Base-by-base conservation (phyloP, 1,140 invertebrate species). In the Plectrocnemia conspersa region DNA sequence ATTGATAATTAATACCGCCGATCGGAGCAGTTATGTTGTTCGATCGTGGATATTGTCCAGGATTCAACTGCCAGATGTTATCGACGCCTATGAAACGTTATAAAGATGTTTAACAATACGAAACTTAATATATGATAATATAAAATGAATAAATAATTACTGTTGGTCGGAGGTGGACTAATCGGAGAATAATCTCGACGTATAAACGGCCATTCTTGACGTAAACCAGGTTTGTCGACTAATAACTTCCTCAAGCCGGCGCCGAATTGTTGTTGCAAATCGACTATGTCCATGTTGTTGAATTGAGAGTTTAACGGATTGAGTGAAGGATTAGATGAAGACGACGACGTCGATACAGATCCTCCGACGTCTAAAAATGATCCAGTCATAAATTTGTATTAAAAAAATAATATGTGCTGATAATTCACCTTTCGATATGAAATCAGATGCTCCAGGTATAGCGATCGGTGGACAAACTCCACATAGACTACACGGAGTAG, bases 181-280 rank as follows among this genome's bases (percentile, higher is more conserved):
- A 38, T 38, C 15, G 11, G 45, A 1, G 45, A 5, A 11, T 38
- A 15, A 16, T 50, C 47, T 24, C 21, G 36, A n/a, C 47, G 47
- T 7, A 50, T 10, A n/a, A 50, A 38, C 4, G 47, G 21, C 47
- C 47, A 50, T 6, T 50, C 47, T 9, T 13, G 19, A 3, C 22
- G 33, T 3, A 19, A 3, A 2, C 19, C 22, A 19, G 47, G 13
- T 13, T 15, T 29, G 25, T 48, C 25, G 46, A 13, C 29, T 11
- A 48, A 21, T 7, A 48, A 21, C 15, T 48, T 48, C 19, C 32
- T 48, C 46, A 48, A 35, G 15, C 46, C 46, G 15, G 29, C 46
- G 19, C 46, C 46, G 29, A 48, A 48, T 2, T 48, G 46, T 13
- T 47, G 24, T 19, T 45, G 42, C 6, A 45, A 25, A 5, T 48